phyloP scores from a whole-genome alignment of 2,888 invertebrate genomes.

The Chloromyia formosa region DNA sequence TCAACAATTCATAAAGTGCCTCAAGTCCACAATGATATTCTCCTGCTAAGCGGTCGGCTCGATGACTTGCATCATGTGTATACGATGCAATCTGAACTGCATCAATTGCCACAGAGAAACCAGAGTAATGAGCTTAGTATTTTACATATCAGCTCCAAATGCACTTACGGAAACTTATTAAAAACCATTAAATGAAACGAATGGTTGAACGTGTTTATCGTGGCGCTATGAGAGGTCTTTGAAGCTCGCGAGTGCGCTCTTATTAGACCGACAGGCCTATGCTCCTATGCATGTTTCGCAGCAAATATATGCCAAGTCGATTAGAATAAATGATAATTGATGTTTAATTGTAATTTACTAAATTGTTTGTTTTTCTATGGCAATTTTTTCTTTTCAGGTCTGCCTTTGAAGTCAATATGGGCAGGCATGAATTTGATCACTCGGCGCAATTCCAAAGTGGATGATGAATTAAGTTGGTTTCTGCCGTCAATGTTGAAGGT shows the following conservation, averaged over 20 bases:
- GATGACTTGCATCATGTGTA: background rate
- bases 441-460: no score
- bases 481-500: background rate
- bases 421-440: no score
- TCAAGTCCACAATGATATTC: background rate
- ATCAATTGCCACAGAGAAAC: background rate
- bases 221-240: conserved; percentile 10
- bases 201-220: conserved; percentile 6
- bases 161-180: conserved; percentile 19
- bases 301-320: conserved; percentile 8
- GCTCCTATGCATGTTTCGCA: background rate
- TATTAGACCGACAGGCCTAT: background rate
- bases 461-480: no score
- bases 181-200: conserved; percentile 24
- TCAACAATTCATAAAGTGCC: background rate
- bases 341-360: conserved; percentile 32
- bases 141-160: conserved; percentile 1
- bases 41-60: background rate
- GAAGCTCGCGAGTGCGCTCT: no score
- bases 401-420: background rate
- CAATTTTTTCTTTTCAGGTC: background rate
- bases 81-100: background rate
- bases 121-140: conserved; percentile 1
- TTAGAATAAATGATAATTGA: conserved; percentile 36
- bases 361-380: conserved; percentile 12